Percentiles rank a stretch among this genome's conserved stretches.
phyloP scores from a whole-genome alignment of 2,797 vertebrate species.

The Esox masquinongy region DNA sequence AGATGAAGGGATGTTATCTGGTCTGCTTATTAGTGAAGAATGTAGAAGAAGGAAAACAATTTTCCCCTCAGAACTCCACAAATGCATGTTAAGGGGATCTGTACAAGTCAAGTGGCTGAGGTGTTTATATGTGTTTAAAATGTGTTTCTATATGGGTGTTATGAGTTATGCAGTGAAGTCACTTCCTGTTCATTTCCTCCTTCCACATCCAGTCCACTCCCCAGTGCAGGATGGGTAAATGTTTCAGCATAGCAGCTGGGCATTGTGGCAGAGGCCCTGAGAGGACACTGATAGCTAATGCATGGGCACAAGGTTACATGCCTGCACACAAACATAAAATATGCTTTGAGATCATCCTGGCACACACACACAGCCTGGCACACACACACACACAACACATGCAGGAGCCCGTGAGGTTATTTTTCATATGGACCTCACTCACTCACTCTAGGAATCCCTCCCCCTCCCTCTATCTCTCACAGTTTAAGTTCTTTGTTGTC shows the following conservation, averaged over 20 bases:
- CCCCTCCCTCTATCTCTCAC: neutral
- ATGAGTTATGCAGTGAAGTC: constrained; percentile 62
- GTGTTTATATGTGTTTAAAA: neutral
- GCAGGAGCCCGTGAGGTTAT: constrained; percentile 32
- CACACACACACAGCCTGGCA: neutral
- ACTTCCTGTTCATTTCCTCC: neutral
- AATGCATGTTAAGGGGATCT: neutral
- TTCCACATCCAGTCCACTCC: neutral
- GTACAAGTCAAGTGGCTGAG: neutral
- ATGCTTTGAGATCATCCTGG: neutral
- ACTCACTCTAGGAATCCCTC: constrained; percentile 48
- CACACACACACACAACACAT: constrained; percentile 23
- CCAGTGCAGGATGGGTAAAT: neutral
- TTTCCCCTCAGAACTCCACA: neutral
- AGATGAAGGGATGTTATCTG: neutral
- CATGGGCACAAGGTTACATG: neutral
- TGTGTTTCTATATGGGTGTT: constrained; percentile 66
- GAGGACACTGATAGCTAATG: neutral
- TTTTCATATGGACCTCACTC: constrained; percentile 49
- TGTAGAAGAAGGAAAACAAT: neutral
- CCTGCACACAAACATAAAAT: neutral
- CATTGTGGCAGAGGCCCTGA: neutral
- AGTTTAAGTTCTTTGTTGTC: neutral
- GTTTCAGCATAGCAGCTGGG: neutral
- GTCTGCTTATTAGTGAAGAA: neutral